phyloP scores from a whole-genome alignment of 2,888 invertebrate genomes.

The Euclidia mi region DNA sequence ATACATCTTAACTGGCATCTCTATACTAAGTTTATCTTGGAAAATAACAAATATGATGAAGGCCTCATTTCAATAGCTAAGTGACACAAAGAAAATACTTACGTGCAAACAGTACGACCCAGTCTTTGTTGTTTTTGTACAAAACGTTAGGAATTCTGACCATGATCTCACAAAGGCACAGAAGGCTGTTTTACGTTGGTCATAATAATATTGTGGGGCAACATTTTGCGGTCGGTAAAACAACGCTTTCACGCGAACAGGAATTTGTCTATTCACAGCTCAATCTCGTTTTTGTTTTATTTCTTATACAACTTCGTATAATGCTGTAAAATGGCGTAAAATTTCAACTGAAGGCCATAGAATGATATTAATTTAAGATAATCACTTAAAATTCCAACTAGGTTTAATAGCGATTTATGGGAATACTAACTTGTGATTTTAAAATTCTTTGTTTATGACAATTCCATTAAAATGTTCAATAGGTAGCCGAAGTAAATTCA shows the following conservation, averaged over 20 bases:
- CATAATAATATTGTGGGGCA: slow-evolving; percentile 24
- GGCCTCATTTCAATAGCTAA: not conserved
- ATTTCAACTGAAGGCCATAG: no score
- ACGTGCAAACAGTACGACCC: slow-evolving; percentile 14
- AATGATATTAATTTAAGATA: no score
- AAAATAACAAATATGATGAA: no score
- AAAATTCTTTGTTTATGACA: no score
- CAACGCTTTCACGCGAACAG: slow-evolving; percentile 16
- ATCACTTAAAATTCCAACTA: no score
- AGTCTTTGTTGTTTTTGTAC: slow-evolving; percentile 29
- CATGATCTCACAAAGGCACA: slow-evolving; percentile 29
- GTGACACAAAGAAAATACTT: slow-evolving; percentile 24
- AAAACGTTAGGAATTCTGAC: slow-evolving; percentile 41
- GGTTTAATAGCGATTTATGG: no score
- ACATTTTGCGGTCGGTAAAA: slow-evolving; percentile 34
- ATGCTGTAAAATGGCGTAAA: no score
- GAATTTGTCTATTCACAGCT: slow-evolving; percentile 35
- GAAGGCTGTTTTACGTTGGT: slow-evolving; percentile 15
- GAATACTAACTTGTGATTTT: no score
- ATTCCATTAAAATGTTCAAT: no score
- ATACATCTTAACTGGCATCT: no score
- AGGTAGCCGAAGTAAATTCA: no score
- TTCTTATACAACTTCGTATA: not conserved
- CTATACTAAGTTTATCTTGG: no score
- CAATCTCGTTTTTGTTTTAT: slow-evolving; percentile 24